Evolutionary conservation across 2,888 invertebrate genomes (phyloP), one percentile per base, ranked within the genome.

Genomic region (Idaea biselata): DNA sequence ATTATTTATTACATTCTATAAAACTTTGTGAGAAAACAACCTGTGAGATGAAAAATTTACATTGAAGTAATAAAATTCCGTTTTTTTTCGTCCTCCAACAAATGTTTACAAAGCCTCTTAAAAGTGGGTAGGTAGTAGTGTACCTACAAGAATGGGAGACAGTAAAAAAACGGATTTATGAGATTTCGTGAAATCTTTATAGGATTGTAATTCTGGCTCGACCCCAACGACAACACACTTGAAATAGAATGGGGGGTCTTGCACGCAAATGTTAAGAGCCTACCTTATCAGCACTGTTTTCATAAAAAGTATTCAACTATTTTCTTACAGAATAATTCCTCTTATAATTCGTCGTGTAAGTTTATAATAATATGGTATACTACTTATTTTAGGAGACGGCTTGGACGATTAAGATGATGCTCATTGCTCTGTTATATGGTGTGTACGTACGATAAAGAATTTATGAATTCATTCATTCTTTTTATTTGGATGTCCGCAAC

Each of bases 201-300:
- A 64, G 64, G 62, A 62, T 65, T 60, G 66, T 68, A 66, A 68
- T 66, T 66, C 63, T 66, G 66, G 63, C 68, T 63, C 60, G 17
- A 58, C 31, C 56, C 66, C 68, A 64, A 55, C 16, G 55, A 17
- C 55, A 55, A 55, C 44, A 16, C 17, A 18, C 56, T 56, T 11
- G 17, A 18, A 16, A 55, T 55, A 16, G 16, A 16, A 44, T 44
- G 44, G 14, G 44, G 25, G 25, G 25, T 44, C 44, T 44, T 44
- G 44, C 8, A 44, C 44, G 44, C 44, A 44, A 44, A 44, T 44
- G 44, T 44, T 44, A 44, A 44, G 33, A 33, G 33, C 25, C 25
- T 25, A 25, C 25, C 25, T 5, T 25, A 25, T 25, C 5, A 25
- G 25, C 25, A 25, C 25, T 25, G 25, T 25, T 25, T 25, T 5